Conservation (phyloP, 2,797 vertebrate species). For the Platyrinchus mystaceus region DNA sequence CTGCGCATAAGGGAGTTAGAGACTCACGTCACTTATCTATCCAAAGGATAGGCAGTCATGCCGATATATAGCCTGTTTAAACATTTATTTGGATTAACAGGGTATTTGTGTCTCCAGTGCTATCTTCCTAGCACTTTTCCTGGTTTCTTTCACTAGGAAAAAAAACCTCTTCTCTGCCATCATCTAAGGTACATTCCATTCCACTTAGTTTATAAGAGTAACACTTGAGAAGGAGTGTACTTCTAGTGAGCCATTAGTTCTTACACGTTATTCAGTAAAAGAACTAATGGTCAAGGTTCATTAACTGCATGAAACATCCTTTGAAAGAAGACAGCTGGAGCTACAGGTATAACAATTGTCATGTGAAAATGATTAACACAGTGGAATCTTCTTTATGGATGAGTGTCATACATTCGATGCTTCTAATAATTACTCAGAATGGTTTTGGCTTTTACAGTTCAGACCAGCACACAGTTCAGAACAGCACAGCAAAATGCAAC, state of each 20-base stretch:
- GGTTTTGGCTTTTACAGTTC: not conserved
- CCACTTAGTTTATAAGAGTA: not conserved
- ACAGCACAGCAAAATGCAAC: not conserved
- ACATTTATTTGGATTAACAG: not conserved
- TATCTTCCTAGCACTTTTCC: not conserved
- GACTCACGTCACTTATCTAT: not conserved
- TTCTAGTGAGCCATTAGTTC: not conserved
- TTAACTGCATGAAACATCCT: not conserved
- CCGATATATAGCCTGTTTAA: not conserved
- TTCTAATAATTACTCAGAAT: not conserved
- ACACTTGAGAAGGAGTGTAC: not conserved
- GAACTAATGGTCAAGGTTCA: not conserved
- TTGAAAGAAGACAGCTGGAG: not conserved
- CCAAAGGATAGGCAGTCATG: not conserved
- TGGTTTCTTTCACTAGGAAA: not conserved
- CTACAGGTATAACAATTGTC: not conserved
- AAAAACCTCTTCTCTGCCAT: not conserved
- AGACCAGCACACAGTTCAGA: not conserved
- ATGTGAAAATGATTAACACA: not conserved
- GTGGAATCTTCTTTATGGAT: not conserved
- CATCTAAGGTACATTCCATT: not conserved
- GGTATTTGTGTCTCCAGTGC: not conserved
- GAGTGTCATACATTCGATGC: not conserved
- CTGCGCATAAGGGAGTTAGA: not conserved
- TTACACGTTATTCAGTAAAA: not conserved